A percentile compares a stretch with the other conserved stretches of the same genome.
Conservation (phyloP, 2,797 vertebrate species). For the Anolis apletophallus region DNA sequence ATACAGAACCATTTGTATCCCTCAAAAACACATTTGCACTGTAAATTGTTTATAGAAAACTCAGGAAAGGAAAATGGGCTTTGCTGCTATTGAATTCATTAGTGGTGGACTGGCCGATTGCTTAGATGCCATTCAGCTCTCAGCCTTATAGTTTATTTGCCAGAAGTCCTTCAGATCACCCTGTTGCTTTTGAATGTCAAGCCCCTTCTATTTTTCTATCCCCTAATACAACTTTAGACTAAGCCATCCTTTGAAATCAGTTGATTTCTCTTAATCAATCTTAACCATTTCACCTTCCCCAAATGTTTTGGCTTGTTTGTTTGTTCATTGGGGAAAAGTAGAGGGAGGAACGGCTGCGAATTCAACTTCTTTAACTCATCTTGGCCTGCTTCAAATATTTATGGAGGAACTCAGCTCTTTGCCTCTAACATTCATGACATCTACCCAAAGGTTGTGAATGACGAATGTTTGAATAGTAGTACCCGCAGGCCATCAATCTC, state of each 20-base stretch:
- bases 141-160: conserved; percentile 56
- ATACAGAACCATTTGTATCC: conserved; percentile 66
- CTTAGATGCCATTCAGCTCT: conserved; percentile 62
- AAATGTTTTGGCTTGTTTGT: not conserved
- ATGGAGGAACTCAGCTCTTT: accelerated
- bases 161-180: conserved; percentile 47
- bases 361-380: conserved; percentile 15
- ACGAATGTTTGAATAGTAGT: not conserved
- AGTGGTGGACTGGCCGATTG: conserved; percentile 62
- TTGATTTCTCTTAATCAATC: not conserved
- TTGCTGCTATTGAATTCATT: conserved; percentile 71
- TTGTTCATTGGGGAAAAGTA: conserved; percentile 15
- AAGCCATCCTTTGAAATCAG: not conserved
- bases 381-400: not conserved
- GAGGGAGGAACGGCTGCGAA: conserved; percentile 9
- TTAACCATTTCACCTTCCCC: accelerated
- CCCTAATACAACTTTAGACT: not conserved
- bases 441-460: not conserved
- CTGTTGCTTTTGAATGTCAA: not conserved
- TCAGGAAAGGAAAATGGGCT: conserved; percentile 71
- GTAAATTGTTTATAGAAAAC: conserved; percentile 74
- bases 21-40: conserved; percentile 71
- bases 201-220: not conserved
- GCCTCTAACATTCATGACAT: not conserved
- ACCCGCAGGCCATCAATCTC: not conserved